Evolutionary conservation across 1,140 invertebrate genomes (phyloP).

Genomic region (Sarcophaga bullata): DNA sequence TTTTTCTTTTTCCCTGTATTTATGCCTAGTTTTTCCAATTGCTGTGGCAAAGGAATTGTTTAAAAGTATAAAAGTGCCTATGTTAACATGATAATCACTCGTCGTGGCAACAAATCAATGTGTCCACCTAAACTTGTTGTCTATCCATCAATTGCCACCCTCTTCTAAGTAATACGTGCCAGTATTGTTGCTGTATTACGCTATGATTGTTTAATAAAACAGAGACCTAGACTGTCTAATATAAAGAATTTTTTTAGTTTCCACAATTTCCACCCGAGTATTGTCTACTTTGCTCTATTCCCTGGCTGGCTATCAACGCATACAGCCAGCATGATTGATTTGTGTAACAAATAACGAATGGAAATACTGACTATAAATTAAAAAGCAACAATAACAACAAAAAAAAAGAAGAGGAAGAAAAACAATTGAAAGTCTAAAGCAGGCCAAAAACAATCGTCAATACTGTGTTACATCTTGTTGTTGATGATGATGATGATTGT

Average conservation of each 20-base stretch:
- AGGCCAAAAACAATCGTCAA: background rate
- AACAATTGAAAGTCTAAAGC: background rate
- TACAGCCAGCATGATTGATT: background rate
- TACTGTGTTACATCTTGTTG: background rate
- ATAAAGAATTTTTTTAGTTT: background rate
- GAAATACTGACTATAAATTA: background rate
- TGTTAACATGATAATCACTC: conserved; percentile 15
- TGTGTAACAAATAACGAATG: conserved; percentile 7
- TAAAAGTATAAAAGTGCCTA: too few species aligned
- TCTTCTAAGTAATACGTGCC: background rate
- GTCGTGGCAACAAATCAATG: background rate
- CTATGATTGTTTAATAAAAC: too few species aligned
- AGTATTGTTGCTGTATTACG: too few species aligned
- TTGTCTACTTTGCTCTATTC: background rate
- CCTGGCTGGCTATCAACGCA: too few species aligned
- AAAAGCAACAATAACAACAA: background rate
- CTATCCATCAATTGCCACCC: background rate
- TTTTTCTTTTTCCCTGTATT: too few species aligned
- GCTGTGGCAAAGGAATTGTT: too few species aligned
- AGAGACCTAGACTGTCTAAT: background rate
- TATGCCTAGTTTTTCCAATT: too few species aligned
- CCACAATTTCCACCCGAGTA: background rate
- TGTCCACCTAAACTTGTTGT: conserved; percentile 17
- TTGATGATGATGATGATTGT: too few species aligned
- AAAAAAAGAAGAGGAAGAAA: background rate